A percentile compares a stretch with the other conserved stretches of the same genome.
These are phyloP conservation scores for Euproctis similis DNA, from an alignment of 2,888 invertebrate species.

Conservation along the genomic window DNA sequence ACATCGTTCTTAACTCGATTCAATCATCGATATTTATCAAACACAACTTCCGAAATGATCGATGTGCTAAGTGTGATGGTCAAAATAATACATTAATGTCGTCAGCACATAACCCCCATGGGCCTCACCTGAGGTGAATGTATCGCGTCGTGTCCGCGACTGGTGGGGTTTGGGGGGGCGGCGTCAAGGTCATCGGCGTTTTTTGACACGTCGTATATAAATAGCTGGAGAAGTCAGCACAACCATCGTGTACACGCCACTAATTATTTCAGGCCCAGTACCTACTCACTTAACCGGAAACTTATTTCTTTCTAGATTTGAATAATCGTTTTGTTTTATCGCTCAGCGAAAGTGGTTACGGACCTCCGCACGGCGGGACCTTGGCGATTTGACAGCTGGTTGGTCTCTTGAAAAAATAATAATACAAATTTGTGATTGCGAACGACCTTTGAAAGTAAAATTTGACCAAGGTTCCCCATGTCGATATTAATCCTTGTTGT, in stretches of 20 bases:
- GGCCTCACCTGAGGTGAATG: conserved; percentile 73
- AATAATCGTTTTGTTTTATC: conserved; percentile 50
- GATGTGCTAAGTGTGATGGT: too few relatives aligned
- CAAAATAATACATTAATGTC: too few relatives aligned
- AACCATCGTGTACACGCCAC: conserved; percentile 38
- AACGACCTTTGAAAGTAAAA: conserved; percentile 3
- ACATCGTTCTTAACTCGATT: too few relatives aligned
- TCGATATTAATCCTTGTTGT: too few relatives aligned
- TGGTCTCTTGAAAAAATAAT: conserved; percentile 13
- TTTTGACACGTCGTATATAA: conserved; percentile 70
- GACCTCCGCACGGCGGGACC: conserved; percentile 43
- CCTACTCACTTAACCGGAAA: conserved; percentile 58
- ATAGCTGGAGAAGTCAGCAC: conserved; percentile 56
- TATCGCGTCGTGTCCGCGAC: conserved; percentile 59
- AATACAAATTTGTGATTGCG: conserved; percentile 10
- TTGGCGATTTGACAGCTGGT: conserved; percentile 27
- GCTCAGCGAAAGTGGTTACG: conserved; percentile 48
- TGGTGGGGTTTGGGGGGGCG: too few relatives aligned
- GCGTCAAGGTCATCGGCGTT: conserved; percentile 71
- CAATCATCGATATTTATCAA: too few relatives aligned
- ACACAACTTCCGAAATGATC: too few relatives aligned
- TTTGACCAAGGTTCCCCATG: too few relatives aligned
- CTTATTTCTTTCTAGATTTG: conserved; percentile 60
- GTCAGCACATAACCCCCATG: conserved; percentile 44
- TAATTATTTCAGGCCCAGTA: conserved; percentile 47